Evolutionary conservation across 2,113 vertebrate genomes (phyloP), one percentile per base, ranked within the genome.

Genomic region (Atherinomorus stipes): DNA sequence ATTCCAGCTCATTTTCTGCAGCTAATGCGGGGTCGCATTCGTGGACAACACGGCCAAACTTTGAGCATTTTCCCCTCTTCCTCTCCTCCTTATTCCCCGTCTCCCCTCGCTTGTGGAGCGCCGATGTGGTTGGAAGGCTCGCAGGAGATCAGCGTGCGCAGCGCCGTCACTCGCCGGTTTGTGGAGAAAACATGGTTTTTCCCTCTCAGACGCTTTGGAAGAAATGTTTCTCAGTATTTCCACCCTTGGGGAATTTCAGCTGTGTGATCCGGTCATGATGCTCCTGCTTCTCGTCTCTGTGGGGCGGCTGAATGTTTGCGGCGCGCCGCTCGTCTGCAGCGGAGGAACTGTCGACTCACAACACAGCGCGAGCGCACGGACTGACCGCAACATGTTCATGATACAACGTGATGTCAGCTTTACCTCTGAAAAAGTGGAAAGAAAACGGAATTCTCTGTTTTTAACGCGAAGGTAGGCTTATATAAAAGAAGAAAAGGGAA

Each of bases 1-100:
- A 66, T 89, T 88, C 88, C 65, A 74, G 80, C 74, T 78, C 86
- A 83, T 81, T 45, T 50, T 58, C 69, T 75, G 70, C 71, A 81
- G 81, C 83, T 72, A 59, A 13, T 66, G 58, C 57, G 60, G 66
- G 66, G 1, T 77, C 56, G 63, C 79, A 81, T 81, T 80, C 70
- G 73, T 16, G 18, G 40, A 69, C 63, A 65, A 72, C 67, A 21
- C 73, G 61, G 69, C 31, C 73, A 75, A 89, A 91, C 87, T 90
- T 90, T 82, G 25, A 70, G 67, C 85, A 90, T 91, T 60, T 77
- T 76, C 73, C 19, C 37, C 50, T 34, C 23, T 63, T 64, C n/a
- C n/a, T n/a, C n/a, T n/a, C n/a, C n/a, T n/a, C n/a, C n/a, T n/a
- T n/a, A n/a, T n/a, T n/a, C n/a, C 52, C 53, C 72, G 71, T 68